Base-by-base conservation (phyloP, 2,113 vertebrate genomes). In the Chamaea fasciata region DNA sequence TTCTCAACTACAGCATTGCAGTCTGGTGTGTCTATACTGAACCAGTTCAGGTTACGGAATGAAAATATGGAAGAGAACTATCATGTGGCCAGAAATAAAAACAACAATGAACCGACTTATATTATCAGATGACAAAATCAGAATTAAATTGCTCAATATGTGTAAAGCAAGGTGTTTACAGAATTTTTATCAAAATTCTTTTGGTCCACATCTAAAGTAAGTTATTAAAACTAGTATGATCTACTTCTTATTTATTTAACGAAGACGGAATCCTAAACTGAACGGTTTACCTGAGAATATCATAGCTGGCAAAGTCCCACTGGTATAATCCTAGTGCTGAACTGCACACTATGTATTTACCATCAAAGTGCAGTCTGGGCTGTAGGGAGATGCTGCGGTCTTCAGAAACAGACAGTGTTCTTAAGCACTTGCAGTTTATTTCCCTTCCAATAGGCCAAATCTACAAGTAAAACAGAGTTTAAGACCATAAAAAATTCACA, bases 261-360 rank as follows among this genome's bases (percentile, higher is more conserved):
- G 22, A 69, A 23, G 6, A 63, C 31, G 31, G 79, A 65, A 39
- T 63, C 63, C 75, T 84, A 86, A 89, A 60, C 41, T 10, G 39
- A 93, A 96, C 50, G 13, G 18, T 79, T 93, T 98, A 99, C 99
- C 99, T 99, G 98, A 99, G 97, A 97, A 99, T 98, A 95, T 99
- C 98, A 81, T 99, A 99, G 97, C 99, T 99, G 97, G 99, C 98
- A 79, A 99, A 99, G 96, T 99, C 99, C 99, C 99, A 99, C 97
- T 99, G 99, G 97, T 99, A 99, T 33, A 99, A 97, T 62, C 99
- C 99, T 20, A 99, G 98, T 59, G 99, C 99, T 17, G 99, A 99
- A 97, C 99, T 99, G 98, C 99, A 99, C 62, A 99, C 98, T 33
- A 99, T 99, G 96, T 99, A 98, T 97, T 98, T 98, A 65, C 99